Evolutionary conservation across 2,888 invertebrate genomes (phyloP), one percentile per base, ranked within the genome.

Genomic region (Leucozona laternaria): DNA sequence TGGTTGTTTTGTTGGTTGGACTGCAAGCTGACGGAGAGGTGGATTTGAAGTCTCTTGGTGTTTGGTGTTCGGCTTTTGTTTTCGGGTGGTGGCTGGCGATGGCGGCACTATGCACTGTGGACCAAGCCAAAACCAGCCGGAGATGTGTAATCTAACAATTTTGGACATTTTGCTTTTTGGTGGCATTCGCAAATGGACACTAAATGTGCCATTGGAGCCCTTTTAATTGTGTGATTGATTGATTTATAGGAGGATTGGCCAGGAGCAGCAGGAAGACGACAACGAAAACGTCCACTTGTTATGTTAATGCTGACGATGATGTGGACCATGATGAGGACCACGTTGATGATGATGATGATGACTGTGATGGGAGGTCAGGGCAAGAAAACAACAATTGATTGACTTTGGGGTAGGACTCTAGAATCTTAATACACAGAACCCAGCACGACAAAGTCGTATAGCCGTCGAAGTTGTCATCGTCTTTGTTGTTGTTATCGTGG

Each of bases 171-270:
- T 48, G 86, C 86, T 78, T 86, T 86, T 78, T 66, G 82, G 86
- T 86, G 86, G 86, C 82, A 86, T 86, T 86, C 86, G 78, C 82
- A 90, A 90, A 90, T 89, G 90, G 90, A 90, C 90, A 90, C 90
- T 90, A 90, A 90, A 90, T 90, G 90, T 90, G 89, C 90, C 90
- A 89, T 89, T 89, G 90, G 88, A 89, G 89, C 89, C 89, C 90
- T 90, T 89, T 90, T 90, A 90, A 90, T 90, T 90, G 90, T 90
- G 89, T 90, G 90, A 90, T 90, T 90, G 90, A 90, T 90, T 90
- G 90, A 90, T 90, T 90, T 90, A 90, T 90, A 89, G 90, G 76
- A 60, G 82, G 64, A 66, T 58, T 45, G 60, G 45, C 17, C 34
- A 50, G 34, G n/a, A 57, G 7, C 31, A 71, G 58, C 48, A 75